Conservation (phyloP, 2,888 invertebrate species). For the Onthophagus sagittarius region DNA sequence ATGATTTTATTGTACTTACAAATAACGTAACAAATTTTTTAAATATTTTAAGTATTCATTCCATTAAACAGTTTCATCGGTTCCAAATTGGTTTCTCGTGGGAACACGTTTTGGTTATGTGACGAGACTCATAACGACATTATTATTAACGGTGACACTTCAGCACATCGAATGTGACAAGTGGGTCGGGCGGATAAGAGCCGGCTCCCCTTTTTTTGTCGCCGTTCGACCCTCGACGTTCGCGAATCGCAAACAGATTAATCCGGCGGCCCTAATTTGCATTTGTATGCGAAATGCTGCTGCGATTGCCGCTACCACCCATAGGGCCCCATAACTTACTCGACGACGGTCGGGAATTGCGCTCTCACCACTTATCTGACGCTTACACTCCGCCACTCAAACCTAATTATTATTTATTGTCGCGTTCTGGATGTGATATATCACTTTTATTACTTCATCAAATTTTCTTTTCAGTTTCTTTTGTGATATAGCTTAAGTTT, state of each 20-base stretch:
- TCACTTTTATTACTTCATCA: constrained; percentile 44
- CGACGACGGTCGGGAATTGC: constrained; percentile 1
- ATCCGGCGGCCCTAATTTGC: constrained; percentile 9
- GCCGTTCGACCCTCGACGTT: not conserved
- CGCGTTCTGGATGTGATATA: constrained; percentile 38
- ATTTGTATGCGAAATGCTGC: constrained; percentile 5
- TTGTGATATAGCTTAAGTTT: not conserved
- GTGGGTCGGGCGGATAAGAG: constrained; percentile 6
- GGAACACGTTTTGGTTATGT: not conserved
- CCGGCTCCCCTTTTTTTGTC: not conserved
- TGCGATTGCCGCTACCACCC: not conserved
- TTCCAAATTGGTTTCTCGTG: not conserved
- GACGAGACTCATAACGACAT: constrained; percentile 7
- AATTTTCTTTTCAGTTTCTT: constrained; percentile 18
- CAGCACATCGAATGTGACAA: constrained; percentile 7
- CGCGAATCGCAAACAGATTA: constrained; percentile 8
- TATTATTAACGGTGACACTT: constrained; percentile 6
- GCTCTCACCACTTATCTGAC: constrained; percentile 43
- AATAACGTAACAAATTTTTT: not conserved
- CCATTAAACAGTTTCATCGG: too few species aligned
- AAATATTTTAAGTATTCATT: too few species aligned
- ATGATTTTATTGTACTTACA: not conserved
- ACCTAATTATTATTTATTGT: constrained; percentile 47
- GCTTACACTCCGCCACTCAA: constrained; percentile 45
- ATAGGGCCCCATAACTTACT: not conserved